These are phyloP conservation scores for Penaeus monodon DNA, from an alignment of 2,888 invertebrate species.

Conservation along the genomic window DNA sequence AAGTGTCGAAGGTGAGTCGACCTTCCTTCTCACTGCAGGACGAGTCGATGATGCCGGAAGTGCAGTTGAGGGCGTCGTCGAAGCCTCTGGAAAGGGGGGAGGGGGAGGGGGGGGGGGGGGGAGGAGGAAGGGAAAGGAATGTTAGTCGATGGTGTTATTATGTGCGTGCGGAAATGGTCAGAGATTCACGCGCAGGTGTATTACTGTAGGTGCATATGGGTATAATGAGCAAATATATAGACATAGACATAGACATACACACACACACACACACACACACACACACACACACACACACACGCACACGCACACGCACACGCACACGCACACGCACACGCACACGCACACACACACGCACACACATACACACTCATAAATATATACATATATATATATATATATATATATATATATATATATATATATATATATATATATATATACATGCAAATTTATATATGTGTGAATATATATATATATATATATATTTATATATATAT, in stretches of 20 bases:
- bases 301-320: neutral
- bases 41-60: slow-evolving; percentile 56
- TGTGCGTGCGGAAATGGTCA: no score
- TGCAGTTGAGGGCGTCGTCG: slow-evolving; percentile 55
- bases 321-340: neutral
- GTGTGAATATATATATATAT: neutral
- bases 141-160: no score
- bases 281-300: neutral
- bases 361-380: neutral
- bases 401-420: neutral
- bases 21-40: slow-evolving; percentile 42
- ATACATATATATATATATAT: neutral
- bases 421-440: neutral
- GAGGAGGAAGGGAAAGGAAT: no score
- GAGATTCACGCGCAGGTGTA: no score
- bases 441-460: neutral
- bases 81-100: no score
- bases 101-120: no score
- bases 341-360: neutral
- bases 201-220: no score
- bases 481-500: neutral
- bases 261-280: neutral
- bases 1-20: slow-evolving; percentile 43
- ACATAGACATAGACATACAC: no score
- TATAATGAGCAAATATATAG: no score